Evolutionary conservation across 2,888 invertebrate species (phyloP).

Genomic region (Helicoverpa assulta): DNA sequence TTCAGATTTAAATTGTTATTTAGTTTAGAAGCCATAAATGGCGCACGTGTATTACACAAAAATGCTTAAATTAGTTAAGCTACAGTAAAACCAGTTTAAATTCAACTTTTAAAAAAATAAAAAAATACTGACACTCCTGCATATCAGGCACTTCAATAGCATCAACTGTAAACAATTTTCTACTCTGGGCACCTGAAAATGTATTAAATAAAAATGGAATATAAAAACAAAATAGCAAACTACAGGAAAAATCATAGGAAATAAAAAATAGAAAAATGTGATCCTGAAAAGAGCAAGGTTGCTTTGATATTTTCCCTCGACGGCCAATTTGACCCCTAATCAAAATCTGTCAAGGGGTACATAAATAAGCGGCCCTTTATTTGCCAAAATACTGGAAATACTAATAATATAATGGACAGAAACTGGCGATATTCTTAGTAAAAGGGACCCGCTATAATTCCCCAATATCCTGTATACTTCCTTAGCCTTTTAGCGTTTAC

Average conservation of each 20-base stretch:
- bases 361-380: constrained; percentile 8
- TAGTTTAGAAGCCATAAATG: constrained; percentile 9
- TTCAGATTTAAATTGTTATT: constrained; percentile 18
- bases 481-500: not conserved
- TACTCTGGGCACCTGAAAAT: constrained; percentile 83
- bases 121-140: constrained; percentile 87
- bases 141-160: constrained; percentile 86
- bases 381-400: not conserved
- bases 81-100: constrained; percentile 24
- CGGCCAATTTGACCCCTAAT: constrained; percentile 6
- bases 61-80: not conserved
- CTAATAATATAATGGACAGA: no score
- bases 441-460: constrained; percentile 17
- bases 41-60: not conserved
- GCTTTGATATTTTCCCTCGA: constrained; percentile 9
- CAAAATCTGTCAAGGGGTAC: constrained; percentile 19
- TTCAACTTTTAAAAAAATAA: constrained; percentile 39
- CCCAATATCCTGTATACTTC: not conserved
- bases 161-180: constrained; percentile 82
- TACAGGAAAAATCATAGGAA: constrained; percentile 27
- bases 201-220: constrained; percentile 65
- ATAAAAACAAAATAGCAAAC: constrained; percentile 68
- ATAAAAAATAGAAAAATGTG: constrained; percentile 4
- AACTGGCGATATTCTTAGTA: constrained; percentile 9
- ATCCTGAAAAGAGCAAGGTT: constrained; percentile 10